phyloP scores from a whole-genome alignment of 2,888 invertebrate species.

The Anthrax anthrax region DNA sequence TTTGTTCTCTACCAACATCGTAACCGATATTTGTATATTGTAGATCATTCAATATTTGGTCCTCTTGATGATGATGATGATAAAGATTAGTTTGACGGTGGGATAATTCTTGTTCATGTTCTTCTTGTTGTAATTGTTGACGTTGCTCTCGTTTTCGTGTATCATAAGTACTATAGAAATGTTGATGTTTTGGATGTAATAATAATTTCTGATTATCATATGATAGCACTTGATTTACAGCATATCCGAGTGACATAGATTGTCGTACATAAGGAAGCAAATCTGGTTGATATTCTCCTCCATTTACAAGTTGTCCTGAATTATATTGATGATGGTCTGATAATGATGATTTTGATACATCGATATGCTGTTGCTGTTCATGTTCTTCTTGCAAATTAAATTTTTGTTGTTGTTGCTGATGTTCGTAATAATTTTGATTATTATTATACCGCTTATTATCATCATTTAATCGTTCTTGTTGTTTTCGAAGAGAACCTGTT shows the following conservation, averaged over 20 bases:
- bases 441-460: neutral
- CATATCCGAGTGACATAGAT: conserved; percentile 10
- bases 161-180: neutral
- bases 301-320: conserved; percentile 14
- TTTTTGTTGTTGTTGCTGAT: too few relatives aligned
- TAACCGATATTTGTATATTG: conserved; percentile 5
- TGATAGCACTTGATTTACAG: conserved; percentile 5
- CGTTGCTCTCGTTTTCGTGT: too few relatives aligned
- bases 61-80: too few relatives aligned
- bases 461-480: neutral
- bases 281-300: conserved; percentile 21
- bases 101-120: too few relatives aligned
- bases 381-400: too few relatives aligned
- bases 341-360: neutral
- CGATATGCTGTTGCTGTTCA: neutral
- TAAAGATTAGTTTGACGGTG: too few relatives aligned
- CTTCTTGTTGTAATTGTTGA: too few relatives aligned
- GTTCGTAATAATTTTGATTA: neutral
- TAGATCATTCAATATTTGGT: neutral
- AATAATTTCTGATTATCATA: conserved; percentile 3
- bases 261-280: conserved; percentile 17
- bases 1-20: neutral
- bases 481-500: neutral
- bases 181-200: conserved; percentile 2
- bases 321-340: neutral